Conservation (phyloP, 2,888 invertebrate species). For the Listrodromus nycthemerus region DNA sequence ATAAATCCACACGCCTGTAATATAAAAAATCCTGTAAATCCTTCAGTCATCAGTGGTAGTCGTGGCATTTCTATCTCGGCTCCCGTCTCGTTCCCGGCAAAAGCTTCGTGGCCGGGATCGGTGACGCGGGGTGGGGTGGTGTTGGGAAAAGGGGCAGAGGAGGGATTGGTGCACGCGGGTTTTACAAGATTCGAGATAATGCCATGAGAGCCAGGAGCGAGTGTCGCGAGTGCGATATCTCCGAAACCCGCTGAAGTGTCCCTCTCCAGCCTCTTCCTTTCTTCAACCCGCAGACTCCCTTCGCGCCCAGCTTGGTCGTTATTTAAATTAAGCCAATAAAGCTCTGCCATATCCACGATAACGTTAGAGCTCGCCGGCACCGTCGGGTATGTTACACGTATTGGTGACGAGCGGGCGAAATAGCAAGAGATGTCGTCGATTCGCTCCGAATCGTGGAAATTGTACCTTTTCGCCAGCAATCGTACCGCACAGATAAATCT, state of each 20-base stretch:
- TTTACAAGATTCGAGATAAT: constrained; percentile 71
- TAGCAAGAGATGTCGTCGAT: constrained; percentile 32
- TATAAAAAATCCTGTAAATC: constrained; percentile 78
- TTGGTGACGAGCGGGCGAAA: constrained; percentile 11
- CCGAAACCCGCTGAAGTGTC: constrained; percentile 3
- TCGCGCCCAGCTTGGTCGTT: constrained; percentile 70
- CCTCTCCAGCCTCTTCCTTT: not conserved
- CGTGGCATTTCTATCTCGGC: constrained; percentile 10
- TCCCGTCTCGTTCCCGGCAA: constrained; percentile 33
- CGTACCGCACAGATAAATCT: constrained; percentile 19
- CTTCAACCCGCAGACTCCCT: constrained; percentile 24
- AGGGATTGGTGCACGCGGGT: constrained; percentile 55
- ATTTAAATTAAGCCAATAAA: constrained; percentile 84
- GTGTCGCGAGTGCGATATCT: constrained; percentile 57
- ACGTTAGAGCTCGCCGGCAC: constrained; percentile 15
- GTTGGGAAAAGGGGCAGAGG: not conserved
- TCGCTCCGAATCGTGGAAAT: constrained; percentile 38
- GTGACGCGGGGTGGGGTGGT: too few relatives aligned
- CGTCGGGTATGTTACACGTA: constrained; percentile 8
- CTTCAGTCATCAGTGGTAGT: constrained; percentile 75
- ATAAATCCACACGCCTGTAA: constrained; percentile 75
- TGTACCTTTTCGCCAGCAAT: constrained; percentile 30
- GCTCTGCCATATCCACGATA: constrained; percentile 69
- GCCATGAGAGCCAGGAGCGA: constrained; percentile 69
- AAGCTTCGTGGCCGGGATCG: constrained; percentile 55